These are phyloP conservation scores for Phalanger gymnotis DNA, from an alignment of 2,797 vertebrate species.

Conservation along the genomic window DNA sequence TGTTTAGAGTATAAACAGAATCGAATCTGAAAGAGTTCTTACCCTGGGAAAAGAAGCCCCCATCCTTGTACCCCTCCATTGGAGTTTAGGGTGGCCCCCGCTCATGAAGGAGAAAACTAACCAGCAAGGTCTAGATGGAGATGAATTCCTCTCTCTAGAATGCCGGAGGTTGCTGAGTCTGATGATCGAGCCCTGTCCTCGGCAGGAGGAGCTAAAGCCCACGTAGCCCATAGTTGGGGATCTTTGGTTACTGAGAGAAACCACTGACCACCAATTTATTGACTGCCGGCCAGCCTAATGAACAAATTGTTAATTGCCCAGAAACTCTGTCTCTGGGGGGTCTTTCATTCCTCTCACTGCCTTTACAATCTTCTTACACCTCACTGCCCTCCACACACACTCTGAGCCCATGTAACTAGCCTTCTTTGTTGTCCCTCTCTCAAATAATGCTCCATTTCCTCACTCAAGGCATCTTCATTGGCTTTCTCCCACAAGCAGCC, in stretches of 20 bases:
- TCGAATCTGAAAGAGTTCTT: not conserved
- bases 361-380: not conserved
- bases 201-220: not conserved
- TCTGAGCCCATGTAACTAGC: not conserved
- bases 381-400: not conserved
- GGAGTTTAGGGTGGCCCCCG: not conserved
- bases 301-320: not conserved
- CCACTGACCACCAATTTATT: not conserved
- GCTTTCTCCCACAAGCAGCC: not conserved
- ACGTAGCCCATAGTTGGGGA: not conserved
- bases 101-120: not conserved
- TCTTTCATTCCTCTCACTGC: not conserved
- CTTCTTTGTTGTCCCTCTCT: not conserved
- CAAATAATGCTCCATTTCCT: not conserved
- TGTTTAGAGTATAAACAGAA: not conserved
- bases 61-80: not conserved
- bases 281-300: not conserved
- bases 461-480: not conserved
- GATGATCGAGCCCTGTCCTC: not conserved
- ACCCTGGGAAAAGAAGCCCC: not conserved
- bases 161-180: not conserved
- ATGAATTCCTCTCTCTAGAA: not conserved
- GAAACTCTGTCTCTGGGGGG: not conserved
- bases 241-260: not conserved
- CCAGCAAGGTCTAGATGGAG: not conserved